A percentile compares a stretch with the other conserved stretches of the same genome.
phyloP scores from a whole-genome alignment of 2,888 invertebrate genomes.

The Lutraria lutraria region DNA sequence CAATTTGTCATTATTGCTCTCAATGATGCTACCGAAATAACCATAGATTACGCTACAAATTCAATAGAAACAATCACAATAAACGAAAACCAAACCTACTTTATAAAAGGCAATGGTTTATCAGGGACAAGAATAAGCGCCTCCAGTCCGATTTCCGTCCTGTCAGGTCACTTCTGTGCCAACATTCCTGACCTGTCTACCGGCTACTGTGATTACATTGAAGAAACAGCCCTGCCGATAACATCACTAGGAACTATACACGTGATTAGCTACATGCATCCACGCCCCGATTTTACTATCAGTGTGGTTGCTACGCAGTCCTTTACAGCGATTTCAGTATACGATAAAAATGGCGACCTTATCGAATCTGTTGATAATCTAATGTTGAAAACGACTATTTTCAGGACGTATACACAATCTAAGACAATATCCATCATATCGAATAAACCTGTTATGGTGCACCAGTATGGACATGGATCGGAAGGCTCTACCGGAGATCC shows the following conservation, averaged over 20 bases:
- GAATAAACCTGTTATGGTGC: slow-evolving; percentile 3
- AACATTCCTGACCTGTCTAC: slow-evolving; percentile 25
- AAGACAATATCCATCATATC: not conserved
- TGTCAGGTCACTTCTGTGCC: slow-evolving; percentile 36
- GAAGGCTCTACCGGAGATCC: not conserved
- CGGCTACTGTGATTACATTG: slow-evolving; percentile 33
- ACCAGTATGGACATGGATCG: slow-evolving; percentile 17
- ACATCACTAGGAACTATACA: slow-evolving; percentile 27
- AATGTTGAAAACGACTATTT: not conserved
- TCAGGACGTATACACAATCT: slow-evolving; percentile 13
- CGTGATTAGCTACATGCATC: slow-evolving; percentile 30
- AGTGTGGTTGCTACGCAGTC: not conserved
- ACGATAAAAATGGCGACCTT: not conserved
- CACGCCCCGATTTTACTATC: slow-evolving; percentile 34
- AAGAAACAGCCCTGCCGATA: slow-evolving; percentile 11
- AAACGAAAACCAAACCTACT: slow-evolving; percentile 2
- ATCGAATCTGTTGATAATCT: not conserved
- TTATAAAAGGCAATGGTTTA: not conserved
- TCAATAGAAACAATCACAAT: slow-evolving; percentile 1
- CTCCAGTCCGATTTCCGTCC: not conserved
- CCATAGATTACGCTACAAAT: not conserved
- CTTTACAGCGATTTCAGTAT: not conserved
- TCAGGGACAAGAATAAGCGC: slow-evolving; percentile 27
- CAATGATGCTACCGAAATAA: not conserved
- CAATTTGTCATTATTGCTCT: slow-evolving; percentile 26